These are phyloP conservation scores for Antedon mediterranea DNA, from an alignment of 53 echinoderm and acorn worm genomes.

Conservation along the genomic window DNA sequence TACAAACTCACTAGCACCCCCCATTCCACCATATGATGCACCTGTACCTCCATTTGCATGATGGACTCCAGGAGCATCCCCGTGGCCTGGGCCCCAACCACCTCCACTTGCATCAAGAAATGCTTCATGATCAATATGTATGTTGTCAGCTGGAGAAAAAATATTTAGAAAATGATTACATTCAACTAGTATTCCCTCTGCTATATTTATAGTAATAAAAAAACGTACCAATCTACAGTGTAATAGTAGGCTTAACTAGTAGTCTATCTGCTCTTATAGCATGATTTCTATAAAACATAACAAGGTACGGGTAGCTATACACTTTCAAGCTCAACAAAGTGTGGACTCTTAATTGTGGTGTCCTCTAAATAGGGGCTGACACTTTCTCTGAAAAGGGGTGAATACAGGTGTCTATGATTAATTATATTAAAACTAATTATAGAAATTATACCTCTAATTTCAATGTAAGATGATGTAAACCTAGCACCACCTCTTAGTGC, in stretches of 20 bases:
- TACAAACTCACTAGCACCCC: slow-evolving; percentile 46
- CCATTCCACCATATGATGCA: slow-evolving; percentile 74
- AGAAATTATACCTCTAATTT: slow-evolving; percentile 26
- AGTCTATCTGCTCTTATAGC: too few relatives aligned
- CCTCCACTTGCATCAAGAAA: slow-evolving; percentile 43
- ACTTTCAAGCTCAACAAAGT: too few relatives aligned
- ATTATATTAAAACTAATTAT: too few relatives aligned
- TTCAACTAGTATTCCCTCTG: not conserved
- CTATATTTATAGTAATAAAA: too few relatives aligned
- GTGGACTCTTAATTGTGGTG: too few relatives aligned
- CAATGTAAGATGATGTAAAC: slow-evolving; percentile 31
- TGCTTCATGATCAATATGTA: slow-evolving; percentile 48
- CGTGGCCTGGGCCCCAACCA: slow-evolving; percentile 38
- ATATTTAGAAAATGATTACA: not conserved
- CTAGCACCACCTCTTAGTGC: slow-evolving; percentile 41
- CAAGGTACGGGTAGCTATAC: too few relatives aligned
- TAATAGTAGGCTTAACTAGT: too few relatives aligned
- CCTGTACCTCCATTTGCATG: slow-evolving; percentile 48
- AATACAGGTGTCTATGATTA: too few relatives aligned
- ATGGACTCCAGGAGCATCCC: slow-evolving; percentile 43
- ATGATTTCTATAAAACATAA: too few relatives aligned
- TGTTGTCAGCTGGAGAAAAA: slow-evolving; percentile 30
- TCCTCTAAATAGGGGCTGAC: too few relatives aligned
- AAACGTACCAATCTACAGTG: too few relatives aligned
- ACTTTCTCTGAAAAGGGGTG: too few relatives aligned